Evolutionary conservation across 2,888 invertebrate genomes (phyloP).

Genomic region (Sarcophaga caerulescens): DNA sequence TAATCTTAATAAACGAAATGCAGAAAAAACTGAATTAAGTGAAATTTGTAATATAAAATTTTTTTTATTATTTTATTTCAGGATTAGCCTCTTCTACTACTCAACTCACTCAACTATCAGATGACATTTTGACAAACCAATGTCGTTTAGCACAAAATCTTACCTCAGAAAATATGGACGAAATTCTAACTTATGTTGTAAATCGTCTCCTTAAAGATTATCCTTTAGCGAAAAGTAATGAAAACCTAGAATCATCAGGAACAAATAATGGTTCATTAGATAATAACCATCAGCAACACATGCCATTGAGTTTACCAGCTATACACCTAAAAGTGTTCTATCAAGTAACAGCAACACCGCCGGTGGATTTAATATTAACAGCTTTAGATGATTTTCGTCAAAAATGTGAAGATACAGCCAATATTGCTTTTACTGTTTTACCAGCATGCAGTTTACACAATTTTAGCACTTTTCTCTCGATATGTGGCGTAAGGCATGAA

Average conservation of each 20-base stretch:
- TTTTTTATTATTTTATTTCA: conserved; percentile 42
- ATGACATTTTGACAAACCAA: conserved; percentile 79
- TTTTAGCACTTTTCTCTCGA: conserved; percentile 90
- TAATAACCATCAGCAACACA: conserved; percentile 41
- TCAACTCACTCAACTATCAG: conserved; percentile 80
- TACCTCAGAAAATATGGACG: conserved; percentile 82
- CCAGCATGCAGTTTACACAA: conserved; percentile 91
- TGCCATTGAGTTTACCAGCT: conserved; percentile 81
- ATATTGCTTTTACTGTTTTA: conserved; percentile 87
- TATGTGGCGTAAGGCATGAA: conserved; percentile 90
- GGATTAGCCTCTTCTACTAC: conserved; percentile 81
- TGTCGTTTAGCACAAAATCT: conserved; percentile 80
- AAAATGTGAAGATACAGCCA: conserved; percentile 82
- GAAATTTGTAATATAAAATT: neutral
- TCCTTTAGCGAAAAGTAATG: conserved; percentile 74
- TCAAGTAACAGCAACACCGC: conserved; percentile 84
- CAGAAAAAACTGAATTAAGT: neutral
- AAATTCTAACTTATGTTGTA: conserved; percentile 83
- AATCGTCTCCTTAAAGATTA: conserved; percentile 82
- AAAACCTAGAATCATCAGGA: conserved; percentile 52
- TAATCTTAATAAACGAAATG: no score
- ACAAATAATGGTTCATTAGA: conserved; percentile 51
- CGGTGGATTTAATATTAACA: conserved; percentile 80
- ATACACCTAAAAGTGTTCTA: conserved; percentile 90
- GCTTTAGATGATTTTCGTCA: conserved; percentile 81